Percentiles rank a stretch among this genome's conserved stretches.
phyloP scores from a whole-genome alignment of 2,797 vertebrate species.

The Notamacropus eugenii region DNA sequence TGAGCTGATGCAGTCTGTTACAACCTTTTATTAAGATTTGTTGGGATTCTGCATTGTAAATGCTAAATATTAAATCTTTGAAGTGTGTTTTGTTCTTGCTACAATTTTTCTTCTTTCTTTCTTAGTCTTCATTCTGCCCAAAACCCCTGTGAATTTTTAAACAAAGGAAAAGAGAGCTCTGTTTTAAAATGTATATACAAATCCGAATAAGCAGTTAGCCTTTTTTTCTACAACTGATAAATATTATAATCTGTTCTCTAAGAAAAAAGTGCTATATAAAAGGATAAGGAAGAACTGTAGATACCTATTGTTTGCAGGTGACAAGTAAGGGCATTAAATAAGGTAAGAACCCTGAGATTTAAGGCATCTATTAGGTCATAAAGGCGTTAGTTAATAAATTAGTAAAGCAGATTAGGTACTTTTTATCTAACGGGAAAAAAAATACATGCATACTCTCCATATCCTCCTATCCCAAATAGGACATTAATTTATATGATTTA shows the following conservation, averaged over 20 bases:
- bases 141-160: constrained; percentile 80
- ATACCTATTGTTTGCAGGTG: constrained; percentile 82
- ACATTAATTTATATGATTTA: constrained; percentile 25
- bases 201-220: constrained; percentile 52
- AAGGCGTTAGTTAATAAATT: constrained; percentile 61
- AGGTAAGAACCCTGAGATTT: constrained; percentile 69
- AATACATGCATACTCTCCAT: not conserved
- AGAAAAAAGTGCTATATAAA: constrained; percentile 64
- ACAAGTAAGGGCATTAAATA: constrained; percentile 72
- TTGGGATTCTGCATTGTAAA: constrained; percentile 67
- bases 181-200: constrained; percentile 61
- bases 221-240: constrained; percentile 70
- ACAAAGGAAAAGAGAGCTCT: constrained; percentile 85
- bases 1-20: constrained; percentile 84
- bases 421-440: constrained; percentile 56
- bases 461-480: constrained; percentile 8
- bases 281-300: constrained; percentile 72
- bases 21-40: constrained; percentile 70
- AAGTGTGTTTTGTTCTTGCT: constrained; percentile 68
- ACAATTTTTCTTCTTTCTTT: constrained; percentile 75
- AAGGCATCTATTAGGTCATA: constrained; percentile 50
- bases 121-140: constrained; percentile 70
- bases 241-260: constrained; percentile 64
- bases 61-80: constrained; percentile 66
- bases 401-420: constrained; percentile 49